Evolutionary conservation across 2,888 invertebrate species (phyloP), one percentile per base, ranked within the genome.

Genomic region (Pyrgus malvae): DNA sequence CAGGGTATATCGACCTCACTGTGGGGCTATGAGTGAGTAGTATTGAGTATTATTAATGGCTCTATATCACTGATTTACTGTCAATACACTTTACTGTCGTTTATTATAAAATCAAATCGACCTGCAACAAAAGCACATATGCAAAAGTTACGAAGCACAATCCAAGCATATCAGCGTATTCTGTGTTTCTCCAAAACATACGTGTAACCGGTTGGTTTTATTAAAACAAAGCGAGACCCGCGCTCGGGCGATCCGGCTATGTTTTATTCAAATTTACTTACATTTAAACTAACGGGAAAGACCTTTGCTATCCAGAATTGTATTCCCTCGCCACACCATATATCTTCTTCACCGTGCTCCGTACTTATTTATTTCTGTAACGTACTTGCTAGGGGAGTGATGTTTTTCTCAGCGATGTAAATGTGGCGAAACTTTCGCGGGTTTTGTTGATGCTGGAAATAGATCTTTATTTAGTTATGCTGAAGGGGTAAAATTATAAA

Each of bases 181-280:
- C 11, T 29, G 29, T 33, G 21, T 31, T 29, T 33, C 7, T 8
- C 14, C 19, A 44, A 45, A 45, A 45, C 45, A 45, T 23, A 33
- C 11, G 44, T n/a, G 33, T 33, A 50, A 21, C 29, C 9, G n/a
- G 21, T 37, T 38, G 56, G 51, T 61, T 64, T 63, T 64, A 61
- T 60, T 57, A 63, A 59, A 63, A 63, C 63, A 62, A 66, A 62
- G 33, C 42, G 44, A 29, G 37, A 44, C 40, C 48, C 38, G 51
- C 50, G 44, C 27, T 55, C 56, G 64, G 73, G 60, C 71, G 61
- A 67, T 68, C 72, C 67, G 58, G 69, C 68, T 68, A 89, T 90
- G 89, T 90, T 89, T 90, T 90, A 90, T 90, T 90, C 88, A 90
- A 90, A 90, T 90, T 90, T 90, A 90, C 90, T 89, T 89, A 90